These are phyloP conservation scores for Heliornis fulica DNA, from an alignment of 2,113 vertebrate species.

Conservation along the genomic window DNA sequence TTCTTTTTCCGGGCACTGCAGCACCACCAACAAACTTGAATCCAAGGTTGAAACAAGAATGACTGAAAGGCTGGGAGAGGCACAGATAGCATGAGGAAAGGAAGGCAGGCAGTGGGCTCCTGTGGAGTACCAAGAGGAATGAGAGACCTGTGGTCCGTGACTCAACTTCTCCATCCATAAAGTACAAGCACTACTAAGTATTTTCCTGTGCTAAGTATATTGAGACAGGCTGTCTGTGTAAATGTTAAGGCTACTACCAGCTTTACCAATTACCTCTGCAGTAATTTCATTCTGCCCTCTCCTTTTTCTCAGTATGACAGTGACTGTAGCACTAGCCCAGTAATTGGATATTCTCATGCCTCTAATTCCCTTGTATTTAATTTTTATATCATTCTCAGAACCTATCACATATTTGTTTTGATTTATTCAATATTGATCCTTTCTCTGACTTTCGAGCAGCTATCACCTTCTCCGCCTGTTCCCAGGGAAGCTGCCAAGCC, in stretches of 20 bases:
- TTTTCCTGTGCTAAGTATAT: background rate
- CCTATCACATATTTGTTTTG: slow-evolving; percentile 81
- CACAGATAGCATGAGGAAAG: background rate
- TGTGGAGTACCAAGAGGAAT: background rate
- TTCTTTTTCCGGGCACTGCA: background rate
- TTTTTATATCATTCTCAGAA: slow-evolving; percentile 73
- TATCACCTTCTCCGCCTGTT: slow-evolving; percentile 72
- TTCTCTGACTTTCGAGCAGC: slow-evolving; percentile 74
- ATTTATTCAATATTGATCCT: slow-evolving; percentile 75
- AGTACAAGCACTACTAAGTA: background rate
- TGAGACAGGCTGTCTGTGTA: background rate
- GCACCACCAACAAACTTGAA: background rate
- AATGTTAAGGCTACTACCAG: background rate
- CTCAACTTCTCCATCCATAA: background rate
- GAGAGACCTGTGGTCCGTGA: background rate
- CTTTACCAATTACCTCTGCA: slow-evolving; percentile 29
- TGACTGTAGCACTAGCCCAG: background rate
- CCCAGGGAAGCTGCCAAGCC: slow-evolving; percentile 73
- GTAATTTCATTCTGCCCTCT: slow-evolving; percentile 28
- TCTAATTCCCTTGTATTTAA: slow-evolving; percentile 65
- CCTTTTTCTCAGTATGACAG: background rate
- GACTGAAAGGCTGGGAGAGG: background rate
- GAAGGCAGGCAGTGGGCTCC: too few relatives aligned
- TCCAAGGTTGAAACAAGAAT: background rate
- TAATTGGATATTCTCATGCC: slow-evolving; percentile 58